These are phyloP conservation scores for Menidia menidia DNA, from an alignment of 2,797 vertebrate genomes.

Conservation along the genomic window DNA sequence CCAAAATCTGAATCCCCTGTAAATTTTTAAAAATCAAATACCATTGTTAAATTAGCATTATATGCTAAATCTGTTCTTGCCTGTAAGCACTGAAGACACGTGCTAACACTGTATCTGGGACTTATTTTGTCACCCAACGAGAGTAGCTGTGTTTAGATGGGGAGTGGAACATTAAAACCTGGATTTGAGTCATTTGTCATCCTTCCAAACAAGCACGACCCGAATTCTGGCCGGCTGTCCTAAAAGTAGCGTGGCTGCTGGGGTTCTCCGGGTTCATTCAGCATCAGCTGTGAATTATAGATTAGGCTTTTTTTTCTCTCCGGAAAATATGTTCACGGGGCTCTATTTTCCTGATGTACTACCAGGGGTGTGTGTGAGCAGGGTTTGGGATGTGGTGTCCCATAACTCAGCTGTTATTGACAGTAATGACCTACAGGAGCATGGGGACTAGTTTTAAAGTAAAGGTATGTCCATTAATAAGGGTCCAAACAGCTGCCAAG, in stretches of 20 bases:
- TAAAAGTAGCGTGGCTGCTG: conserved; percentile 27
- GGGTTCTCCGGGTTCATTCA: conserved; percentile 51
- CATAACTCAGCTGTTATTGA: background rate
- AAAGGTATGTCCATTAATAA: no score
- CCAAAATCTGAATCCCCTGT: background rate
- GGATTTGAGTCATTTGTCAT: conserved; percentile 13
- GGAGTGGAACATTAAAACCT: no score
- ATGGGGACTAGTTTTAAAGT: no score
- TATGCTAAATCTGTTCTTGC: background rate
- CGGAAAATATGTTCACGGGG: conserved; percentile 42
- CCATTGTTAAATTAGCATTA: background rate
- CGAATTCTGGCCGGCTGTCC: conserved; percentile 23
- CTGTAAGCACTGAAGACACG: background rate
- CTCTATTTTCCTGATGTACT: conserved; percentile 22
- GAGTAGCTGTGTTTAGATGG: no score
- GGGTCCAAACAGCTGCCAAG: no score
- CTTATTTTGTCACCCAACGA: no score
- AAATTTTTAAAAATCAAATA: background rate
- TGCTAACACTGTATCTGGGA: background rate
- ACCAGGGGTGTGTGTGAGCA: background rate
- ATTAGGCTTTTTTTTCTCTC: conserved; percentile 51
- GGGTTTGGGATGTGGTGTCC: background rate
- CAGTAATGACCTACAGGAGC: no score
- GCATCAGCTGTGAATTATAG: conserved; percentile 68
- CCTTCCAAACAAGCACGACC: conserved; percentile 31